Base-by-base conservation (phyloP, 2,113 vertebrate species). In the Rhipidura dahli region DNA sequence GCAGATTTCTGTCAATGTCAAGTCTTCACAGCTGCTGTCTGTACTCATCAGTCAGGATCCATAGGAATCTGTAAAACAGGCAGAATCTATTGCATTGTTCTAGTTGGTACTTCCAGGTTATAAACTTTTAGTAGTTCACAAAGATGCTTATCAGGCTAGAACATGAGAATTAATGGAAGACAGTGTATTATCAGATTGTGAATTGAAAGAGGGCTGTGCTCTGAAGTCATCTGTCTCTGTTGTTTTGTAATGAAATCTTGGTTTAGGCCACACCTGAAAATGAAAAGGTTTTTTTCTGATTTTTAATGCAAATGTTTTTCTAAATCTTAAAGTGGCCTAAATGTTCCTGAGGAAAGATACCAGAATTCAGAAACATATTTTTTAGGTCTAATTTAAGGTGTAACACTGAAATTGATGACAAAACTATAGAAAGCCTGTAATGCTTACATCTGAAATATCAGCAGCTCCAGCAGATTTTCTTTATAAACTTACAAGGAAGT, bases 261-360 rank as follows among this genome's bases (percentile, higher is more conserved):
- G 51, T 76, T 94, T 80, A 83, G 63, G 90, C 30, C 63, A 73
- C 60, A 28, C 60, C 59, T 90, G 70, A 95, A 93, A 97, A 90
- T 47, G 49, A 89, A 39, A 78, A 51, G 22, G 44, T 71, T 83
- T 93, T 83, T 89, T 93, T 88, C 23, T 93, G 24, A 20, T 71
- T 91, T 94, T 90, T 59, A 65, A 23, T 51, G 47, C 37, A 76
- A 13, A 69, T 79, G 12, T 70, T 83, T 93, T 22, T 87, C 21
- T 79, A 2, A 18, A 19, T 87, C 42, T 87, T 56, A 53, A 84
- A 93, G 57, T 47, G 47, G 44, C n/a, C 51, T 75, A 30, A 9
- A 5, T 47, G 7, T 59, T 82, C 24, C 37, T 82, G 57, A 53
- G 65, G 40, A 84, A 64, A 68, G 44, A 47, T 16, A 47, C 2